Conservation (phyloP, 92 coral and sea anemone species). For the Zoanthus sansibaricus region DNA sequence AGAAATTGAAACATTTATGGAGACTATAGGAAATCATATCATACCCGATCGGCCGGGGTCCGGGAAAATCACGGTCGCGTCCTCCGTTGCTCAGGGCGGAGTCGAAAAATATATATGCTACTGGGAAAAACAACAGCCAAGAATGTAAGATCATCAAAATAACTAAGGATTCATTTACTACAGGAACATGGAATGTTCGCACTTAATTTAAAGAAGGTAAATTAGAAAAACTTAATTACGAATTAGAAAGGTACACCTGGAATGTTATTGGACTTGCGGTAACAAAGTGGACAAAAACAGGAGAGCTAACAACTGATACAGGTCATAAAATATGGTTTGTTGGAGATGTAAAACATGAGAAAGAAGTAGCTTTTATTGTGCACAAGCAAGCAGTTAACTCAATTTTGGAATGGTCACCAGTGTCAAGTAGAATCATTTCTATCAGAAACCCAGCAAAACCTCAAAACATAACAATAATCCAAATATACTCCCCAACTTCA, state of each 20-base stretch:
- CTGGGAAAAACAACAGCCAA: neutral
- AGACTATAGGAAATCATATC: no score
- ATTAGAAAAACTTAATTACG: neutral
- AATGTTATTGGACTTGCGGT: neutral
- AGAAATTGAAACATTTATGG: no score
- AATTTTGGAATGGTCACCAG: conserved; percentile 42
- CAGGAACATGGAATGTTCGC: conserved; percentile 18
- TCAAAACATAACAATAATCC: conserved; percentile 38
- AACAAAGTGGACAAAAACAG: neutral
- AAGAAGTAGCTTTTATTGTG: conserved; percentile 40
- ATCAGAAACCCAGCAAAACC: conserved; percentile 37
- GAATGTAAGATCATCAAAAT: neutral
- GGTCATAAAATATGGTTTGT: neutral
- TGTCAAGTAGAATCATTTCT: conserved; percentile 37
- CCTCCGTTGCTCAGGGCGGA: conserved; percentile 7
- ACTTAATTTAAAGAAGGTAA: neutral
- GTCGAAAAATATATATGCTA: neutral
- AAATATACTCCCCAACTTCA: conserved; percentile 52
- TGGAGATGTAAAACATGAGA: conserved; percentile 25
- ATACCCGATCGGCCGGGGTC: conserved; percentile 29
- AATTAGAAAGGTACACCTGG: neutral
- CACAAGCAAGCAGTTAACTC: conserved; percentile 23
- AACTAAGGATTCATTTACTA: neutral
- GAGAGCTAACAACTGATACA: neutral
- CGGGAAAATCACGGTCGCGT: conserved; percentile 5